These are phyloP conservation scores for Alligator mississippiensis DNA, from an alignment of 2,113 vertebrate species.

Conservation along the genomic window DNA sequence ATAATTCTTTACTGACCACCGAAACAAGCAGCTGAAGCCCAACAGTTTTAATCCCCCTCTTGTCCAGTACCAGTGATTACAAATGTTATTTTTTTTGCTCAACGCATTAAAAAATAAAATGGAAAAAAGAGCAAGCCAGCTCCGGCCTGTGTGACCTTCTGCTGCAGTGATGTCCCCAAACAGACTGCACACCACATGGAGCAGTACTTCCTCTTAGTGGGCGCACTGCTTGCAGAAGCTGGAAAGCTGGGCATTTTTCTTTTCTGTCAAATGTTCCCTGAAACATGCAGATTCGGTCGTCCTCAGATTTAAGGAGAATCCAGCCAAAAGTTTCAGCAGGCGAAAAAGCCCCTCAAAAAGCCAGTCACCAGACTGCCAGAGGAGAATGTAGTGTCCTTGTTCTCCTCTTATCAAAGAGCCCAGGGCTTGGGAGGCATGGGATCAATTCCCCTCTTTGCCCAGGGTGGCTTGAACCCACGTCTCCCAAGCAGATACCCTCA, in stretches of 20 bases:
- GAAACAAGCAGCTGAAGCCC: not conserved
- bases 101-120: not conserved
- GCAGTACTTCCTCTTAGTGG: not conserved
- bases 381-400: no score
- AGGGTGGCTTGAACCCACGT: no score
- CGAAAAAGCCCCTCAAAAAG: no score
- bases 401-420: no score
- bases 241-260: not conserved
- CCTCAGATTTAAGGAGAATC: no score
- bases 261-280: no score
- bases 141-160: not conserved
- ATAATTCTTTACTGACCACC: not conserved
- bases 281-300: no score
- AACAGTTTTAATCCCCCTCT: not conserved
- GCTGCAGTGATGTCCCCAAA: not conserved
- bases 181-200: not conserved
- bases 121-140: not conserved
- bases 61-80: not conserved
- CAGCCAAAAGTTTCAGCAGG: no score
- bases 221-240: not conserved
- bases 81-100: not conserved
- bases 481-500: no score
- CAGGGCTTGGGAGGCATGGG: no score
- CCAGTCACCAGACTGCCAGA: no score
- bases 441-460: no score